Evolutionary conservation across 2,797 vertebrate species (phyloP).

Genomic region (Rhinatrema bivittatum): DNA sequence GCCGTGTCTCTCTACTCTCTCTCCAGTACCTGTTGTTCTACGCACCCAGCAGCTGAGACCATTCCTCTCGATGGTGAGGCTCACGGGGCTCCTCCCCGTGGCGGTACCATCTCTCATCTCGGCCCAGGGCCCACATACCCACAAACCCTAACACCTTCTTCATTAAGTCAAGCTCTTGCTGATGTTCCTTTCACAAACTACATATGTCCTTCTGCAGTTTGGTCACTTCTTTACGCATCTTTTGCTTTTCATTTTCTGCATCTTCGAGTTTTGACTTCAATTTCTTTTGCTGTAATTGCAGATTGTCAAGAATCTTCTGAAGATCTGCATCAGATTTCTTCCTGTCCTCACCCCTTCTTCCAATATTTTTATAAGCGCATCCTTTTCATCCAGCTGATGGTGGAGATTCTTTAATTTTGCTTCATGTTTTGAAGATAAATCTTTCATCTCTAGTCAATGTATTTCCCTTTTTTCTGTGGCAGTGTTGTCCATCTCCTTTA

Average conservation of each 20-base stretch:
- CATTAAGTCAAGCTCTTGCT: slow-evolving; percentile 75
- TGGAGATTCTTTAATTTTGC: slow-evolving; percentile 43
- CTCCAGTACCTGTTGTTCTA: no score
- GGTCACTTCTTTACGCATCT: slow-evolving; percentile 70
- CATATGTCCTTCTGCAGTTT: slow-evolving; percentile 85
- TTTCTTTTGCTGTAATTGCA: slow-evolving; percentile 38
- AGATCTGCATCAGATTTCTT: slow-evolving; percentile 28
- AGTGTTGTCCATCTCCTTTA: slow-evolving; percentile 42
- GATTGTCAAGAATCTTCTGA: slow-evolving; percentile 23
- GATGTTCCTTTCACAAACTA: slow-evolving; percentile 78
- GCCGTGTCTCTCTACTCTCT: no score
- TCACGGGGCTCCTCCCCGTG: no score
- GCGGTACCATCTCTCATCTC: no score
- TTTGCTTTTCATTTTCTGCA: slow-evolving; percentile 74
- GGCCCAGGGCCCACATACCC: no score
- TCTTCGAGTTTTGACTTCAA: slow-evolving; percentile 64
- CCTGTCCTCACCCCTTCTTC: slow-evolving; percentile 41
- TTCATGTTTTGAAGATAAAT: slow-evolving; percentile 38
- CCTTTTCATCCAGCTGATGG: slow-evolving; percentile 40
- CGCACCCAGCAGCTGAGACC: no score
- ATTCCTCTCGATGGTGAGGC: no score
- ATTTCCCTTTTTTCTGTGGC: slow-evolving; percentile 35
- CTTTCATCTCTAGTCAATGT: slow-evolving; percentile 36
- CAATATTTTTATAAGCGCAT: slow-evolving; percentile 29
- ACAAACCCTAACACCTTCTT: no score